Percentiles rank a stretch among this genome's conserved stretches.
phyloP scores from a whole-genome alignment of 23 tunicate species.

The Diplosoma virens region DNA sequence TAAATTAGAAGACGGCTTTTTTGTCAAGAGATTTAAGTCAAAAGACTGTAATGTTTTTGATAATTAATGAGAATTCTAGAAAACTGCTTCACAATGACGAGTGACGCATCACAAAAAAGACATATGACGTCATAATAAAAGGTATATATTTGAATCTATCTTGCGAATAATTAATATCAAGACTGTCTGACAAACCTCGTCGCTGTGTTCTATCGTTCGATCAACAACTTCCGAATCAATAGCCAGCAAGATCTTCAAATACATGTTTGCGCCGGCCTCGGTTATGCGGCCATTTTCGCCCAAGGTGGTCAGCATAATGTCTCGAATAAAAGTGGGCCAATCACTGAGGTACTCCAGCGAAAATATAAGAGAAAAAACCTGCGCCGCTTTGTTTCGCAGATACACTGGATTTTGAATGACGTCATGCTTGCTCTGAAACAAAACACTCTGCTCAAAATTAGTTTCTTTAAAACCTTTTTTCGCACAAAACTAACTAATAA shows the following conservation, averaged over 20 bases:
- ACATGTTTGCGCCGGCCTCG: constrained; percentile 58
- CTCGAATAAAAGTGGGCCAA: constrained; percentile 70
- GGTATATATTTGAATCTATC: too few species aligned
- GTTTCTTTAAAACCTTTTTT: not conserved
- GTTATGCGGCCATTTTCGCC: constrained; percentile 24
- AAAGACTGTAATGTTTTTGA: too few species aligned
- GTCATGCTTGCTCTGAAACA: constrained; percentile 30
- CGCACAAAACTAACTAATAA: not conserved
- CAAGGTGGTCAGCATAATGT: constrained; percentile 44
- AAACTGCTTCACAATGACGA: too few species aligned
- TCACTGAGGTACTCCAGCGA: constrained; percentile 57
- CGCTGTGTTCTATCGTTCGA: constrained; percentile 62
- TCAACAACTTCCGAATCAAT: constrained; percentile 93
- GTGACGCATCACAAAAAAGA: too few species aligned
- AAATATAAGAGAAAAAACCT: constrained; percentile 81
- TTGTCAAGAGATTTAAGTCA: too few species aligned
- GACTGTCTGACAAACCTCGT: constrained; percentile 44
- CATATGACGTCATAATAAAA: too few species aligned
- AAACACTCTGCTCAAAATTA: not conserved
- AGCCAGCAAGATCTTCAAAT: constrained; percentile 60
- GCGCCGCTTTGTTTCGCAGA: constrained; percentile 77
- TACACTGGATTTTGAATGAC: constrained; percentile 22
- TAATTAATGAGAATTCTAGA: too few species aligned
- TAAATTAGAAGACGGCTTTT: too few species aligned
- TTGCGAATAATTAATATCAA: too few species aligned